These are phyloP conservation scores for Pseudonaja textilis DNA, from an alignment of 2,113 vertebrate species.

Conservation along the genomic window DNA sequence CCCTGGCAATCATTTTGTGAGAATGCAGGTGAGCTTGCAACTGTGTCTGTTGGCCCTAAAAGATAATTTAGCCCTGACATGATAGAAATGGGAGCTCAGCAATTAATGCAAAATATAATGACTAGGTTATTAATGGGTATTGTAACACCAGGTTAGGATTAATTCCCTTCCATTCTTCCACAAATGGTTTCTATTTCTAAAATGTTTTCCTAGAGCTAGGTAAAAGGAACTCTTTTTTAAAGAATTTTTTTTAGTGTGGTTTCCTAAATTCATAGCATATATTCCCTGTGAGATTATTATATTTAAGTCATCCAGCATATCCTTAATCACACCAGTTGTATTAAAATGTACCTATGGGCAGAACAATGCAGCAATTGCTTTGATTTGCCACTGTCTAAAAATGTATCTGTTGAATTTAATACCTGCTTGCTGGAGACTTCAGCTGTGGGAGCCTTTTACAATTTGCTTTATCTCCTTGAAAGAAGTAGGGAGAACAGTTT, in stretches of 20 bases:
- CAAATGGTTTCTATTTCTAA: background rate
- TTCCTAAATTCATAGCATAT: background rate
- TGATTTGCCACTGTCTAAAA: background rate
- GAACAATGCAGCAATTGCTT: background rate
- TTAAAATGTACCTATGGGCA: background rate
- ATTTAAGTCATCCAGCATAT: background rate
- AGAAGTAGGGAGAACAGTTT: background rate
- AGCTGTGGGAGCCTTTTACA: background rate
- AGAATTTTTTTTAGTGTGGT: background rate
- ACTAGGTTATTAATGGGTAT: background rate
- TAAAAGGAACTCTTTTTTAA: background rate
- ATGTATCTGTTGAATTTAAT: conserved; percentile 2
- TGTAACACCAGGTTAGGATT: background rate
- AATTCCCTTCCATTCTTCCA: background rate
- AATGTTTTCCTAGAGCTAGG: background rate
- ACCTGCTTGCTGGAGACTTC: background rate
- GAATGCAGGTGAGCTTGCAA: background rate
- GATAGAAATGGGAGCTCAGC: background rate
- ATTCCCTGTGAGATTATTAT: background rate
- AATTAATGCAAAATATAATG: background rate
- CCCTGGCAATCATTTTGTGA: background rate
- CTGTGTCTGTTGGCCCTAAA: background rate
- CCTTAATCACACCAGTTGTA: background rate
- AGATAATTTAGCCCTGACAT: background rate
- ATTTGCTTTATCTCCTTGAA: conserved; percentile 11